These are phyloP conservation scores for Acrocephalus kingi DNA, from an alignment of 2,113 vertebrate genomes.

Conservation along the genomic window DNA sequence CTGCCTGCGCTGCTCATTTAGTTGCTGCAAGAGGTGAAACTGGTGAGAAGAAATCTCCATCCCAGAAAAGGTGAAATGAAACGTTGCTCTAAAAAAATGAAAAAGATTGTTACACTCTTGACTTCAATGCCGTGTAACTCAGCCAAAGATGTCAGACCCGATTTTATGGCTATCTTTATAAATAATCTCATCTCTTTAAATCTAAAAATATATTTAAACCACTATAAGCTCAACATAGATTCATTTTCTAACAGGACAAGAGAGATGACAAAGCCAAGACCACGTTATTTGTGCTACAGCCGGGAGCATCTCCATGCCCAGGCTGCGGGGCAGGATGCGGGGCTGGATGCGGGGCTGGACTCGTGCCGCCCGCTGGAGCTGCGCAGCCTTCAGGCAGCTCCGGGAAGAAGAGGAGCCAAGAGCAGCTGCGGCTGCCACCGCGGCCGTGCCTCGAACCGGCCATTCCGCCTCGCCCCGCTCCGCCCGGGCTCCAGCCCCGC, in stretches of 20 bases:
- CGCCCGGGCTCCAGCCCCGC: not conserved
- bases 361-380: not conserved
- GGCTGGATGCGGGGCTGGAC: not conserved
- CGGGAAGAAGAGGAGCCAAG: not conserved
- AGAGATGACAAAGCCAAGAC: not conserved
- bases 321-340: not conserved
- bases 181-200: not conserved
- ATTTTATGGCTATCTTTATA: not conserved
- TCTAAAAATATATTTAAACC: not conserved
- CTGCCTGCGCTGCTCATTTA: slow-evolving; percentile 91
- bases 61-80: slow-evolving; percentile 29
- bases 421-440: not conserved
- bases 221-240: fast-evolving
- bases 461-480: not conserved
- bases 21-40: slow-evolving; percentile 88
- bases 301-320: not conserved
- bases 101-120: not conserved
- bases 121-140: fast-evolving
- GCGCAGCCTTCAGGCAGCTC: not conserved
- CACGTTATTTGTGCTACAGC: not conserved
- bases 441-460: not conserved
- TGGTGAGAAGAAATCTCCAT: slow-evolving; percentile 96
- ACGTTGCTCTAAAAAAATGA: not conserved
- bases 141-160: fast-evolving
- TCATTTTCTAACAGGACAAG: too few species aligned